A percentile compares a stretch with the other conserved stretches of the same genome.
phyloP scores from a whole-genome alignment of 2,113 vertebrate species.

The Aepyceros melampus region DNA sequence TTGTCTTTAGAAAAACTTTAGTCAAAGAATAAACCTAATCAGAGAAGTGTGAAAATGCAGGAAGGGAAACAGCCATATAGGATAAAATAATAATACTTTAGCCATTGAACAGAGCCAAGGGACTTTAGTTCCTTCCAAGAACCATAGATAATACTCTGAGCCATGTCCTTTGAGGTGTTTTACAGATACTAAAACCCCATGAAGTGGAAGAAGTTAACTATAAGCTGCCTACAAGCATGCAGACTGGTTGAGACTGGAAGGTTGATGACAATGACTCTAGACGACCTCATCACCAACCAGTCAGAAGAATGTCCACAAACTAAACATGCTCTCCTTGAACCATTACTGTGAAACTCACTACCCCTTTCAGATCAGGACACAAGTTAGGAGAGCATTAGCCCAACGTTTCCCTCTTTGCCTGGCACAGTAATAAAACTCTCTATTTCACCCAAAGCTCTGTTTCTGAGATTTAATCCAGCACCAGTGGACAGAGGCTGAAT shows the following conservation, averaged over 20 bases:
- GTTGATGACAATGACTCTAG: background rate
- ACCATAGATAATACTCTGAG: background rate
- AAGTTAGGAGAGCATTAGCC: background rate
- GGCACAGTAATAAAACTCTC: background rate
- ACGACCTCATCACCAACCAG: background rate
- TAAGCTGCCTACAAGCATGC: too few relatives aligned
- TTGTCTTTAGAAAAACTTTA: background rate
- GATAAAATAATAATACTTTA: background rate
- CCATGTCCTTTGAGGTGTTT: background rate
- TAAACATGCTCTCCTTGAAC: background rate
- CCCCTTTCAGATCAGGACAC: background rate
- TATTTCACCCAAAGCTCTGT: background rate
- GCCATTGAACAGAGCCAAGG: background rate
- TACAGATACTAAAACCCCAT: background rate
- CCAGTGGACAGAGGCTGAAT: background rate
- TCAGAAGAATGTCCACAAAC: background rate
- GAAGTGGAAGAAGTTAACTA: background rate
- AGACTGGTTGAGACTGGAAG: background rate
- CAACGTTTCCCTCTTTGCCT: background rate
- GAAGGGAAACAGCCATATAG: background rate
- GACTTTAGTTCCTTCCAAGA: background rate
- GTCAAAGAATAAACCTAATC: background rate
- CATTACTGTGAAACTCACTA: background rate
- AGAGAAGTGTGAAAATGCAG: background rate
- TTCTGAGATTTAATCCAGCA: background rate